A percentile compares a stretch with the other conserved stretches of the same genome.
Evolutionary conservation across 2,797 vertebrate genomes (phyloP).

Genomic region (Heliangelus exortis): DNA sequence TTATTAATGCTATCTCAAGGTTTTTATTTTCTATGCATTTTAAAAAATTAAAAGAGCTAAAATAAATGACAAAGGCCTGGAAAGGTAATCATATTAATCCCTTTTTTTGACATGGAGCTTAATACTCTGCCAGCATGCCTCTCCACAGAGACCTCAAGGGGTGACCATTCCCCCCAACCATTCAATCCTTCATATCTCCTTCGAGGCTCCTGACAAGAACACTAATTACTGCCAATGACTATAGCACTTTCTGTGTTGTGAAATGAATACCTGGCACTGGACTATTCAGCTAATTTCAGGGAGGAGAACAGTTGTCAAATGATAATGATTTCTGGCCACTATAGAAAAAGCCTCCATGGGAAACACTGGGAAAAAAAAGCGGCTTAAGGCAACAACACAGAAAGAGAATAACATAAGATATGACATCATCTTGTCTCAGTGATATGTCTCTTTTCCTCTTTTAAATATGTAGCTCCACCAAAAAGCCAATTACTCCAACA

Average conservation of each 20-base stretch:
- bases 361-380: background rate
- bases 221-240: background rate
- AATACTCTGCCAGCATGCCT: background rate
- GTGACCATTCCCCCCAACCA: background rate
- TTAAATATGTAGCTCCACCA: background rate
- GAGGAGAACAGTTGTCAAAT: conserved; percentile 4
- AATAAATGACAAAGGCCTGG: background rate
- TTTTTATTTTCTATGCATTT: background rate
- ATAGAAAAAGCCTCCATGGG: background rate
- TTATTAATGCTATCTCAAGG: background rate
- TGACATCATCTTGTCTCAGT: background rate
- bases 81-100: background rate
- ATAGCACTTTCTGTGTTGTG: background rate
- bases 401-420: background rate
- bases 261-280: conserved; percentile 41
- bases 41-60: background rate
- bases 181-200: background rate
- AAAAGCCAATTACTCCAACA: background rate
- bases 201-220: background rate
- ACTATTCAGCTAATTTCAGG: background rate
- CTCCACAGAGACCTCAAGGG: background rate
- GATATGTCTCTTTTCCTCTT: background rate
- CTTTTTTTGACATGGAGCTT: background rate
- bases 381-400: accelerated
- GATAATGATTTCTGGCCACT: background rate